Evolutionary conservation across 2,113 vertebrate species (phyloP).

Genomic region (Catagonus wagneri): DNA sequence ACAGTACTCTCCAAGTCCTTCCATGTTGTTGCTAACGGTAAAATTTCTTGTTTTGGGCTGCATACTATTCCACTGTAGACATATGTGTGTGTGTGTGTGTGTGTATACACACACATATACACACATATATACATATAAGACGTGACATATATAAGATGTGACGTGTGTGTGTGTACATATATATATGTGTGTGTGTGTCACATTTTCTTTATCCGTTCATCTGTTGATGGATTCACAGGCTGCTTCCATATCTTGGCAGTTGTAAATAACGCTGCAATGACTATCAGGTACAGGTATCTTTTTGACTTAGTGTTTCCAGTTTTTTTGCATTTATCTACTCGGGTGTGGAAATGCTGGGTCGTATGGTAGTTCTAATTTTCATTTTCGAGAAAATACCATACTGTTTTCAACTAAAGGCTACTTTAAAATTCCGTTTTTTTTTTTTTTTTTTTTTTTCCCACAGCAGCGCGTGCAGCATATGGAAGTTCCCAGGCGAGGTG

Average conservation of each 20-base stretch:
- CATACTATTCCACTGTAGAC: neutral
- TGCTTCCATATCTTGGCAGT: neutral
- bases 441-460: too few species aligned
- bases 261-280: neutral
- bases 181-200: neutral
- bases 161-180: neutral
- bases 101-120: too few species aligned
- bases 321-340: neutral
- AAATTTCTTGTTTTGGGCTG: neutral
- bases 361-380: neutral
- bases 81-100: too few species aligned
- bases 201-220: neutral
- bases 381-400: neutral
- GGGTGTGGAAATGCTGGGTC: neutral
- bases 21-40: neutral
- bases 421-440: slow-evolving; percentile 16
- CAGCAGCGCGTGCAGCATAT: too few species aligned
- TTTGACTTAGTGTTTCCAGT: neutral
- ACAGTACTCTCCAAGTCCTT: neutral
- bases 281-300: neutral
- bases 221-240: neutral
- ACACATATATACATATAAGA: too few species aligned
- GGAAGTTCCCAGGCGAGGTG: too few species aligned
- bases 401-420: neutral
- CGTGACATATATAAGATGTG: too few species aligned